Base-by-base conservation (phyloP, 2,113 vertebrate species). In the Cyanoramphus novaezelandiae region DNA sequence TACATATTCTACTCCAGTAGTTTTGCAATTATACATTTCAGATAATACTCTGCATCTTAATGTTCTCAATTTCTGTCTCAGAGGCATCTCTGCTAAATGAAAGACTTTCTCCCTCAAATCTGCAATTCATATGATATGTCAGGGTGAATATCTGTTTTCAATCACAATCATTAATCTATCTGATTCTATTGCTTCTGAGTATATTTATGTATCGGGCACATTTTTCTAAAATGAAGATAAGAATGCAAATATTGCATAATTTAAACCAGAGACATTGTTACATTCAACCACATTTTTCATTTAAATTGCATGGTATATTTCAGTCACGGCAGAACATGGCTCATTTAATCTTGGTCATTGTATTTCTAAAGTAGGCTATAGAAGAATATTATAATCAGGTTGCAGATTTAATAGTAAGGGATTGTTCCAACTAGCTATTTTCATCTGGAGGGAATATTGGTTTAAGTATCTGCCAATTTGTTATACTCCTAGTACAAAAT, bases 221-320 rank as follows among this genome's bases (percentile, higher is more conserved):
- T 83, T 95, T 60, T 87, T 64, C 41, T 67, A 82, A 71, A 71
- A 53, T 35, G 17, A 78, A 74, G 47, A 53, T 39, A 81, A 95
- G 37, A 92, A 90, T 53, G 19, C 31, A 93, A 97, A 88, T 92
- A 93, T 84, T 52, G 11, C 57, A 55, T 74, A 82, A 95, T 96
- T 92, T 86, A 94, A 93, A 86, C 20, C 19, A 62, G 33, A 87
- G 44, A 57, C 9, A 19, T 76, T 6, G 1, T 87, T 76, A 64
- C 3, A 44, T 76, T 93, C 31, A 77, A 72, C 14, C 1, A 67
- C 20, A 60, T 86, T 91, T 94, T 90, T 90, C 31, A 43, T 84
- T 93, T 88, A 84, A 88, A 68, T 96, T 80, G n/a, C 65, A 60
- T 37, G 7, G 17, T 83, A 24, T 47, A 41, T 85, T 79, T 95